Conservation (phyloP, 2,888 invertebrate genomes). For the Cenopis cana region DNA sequence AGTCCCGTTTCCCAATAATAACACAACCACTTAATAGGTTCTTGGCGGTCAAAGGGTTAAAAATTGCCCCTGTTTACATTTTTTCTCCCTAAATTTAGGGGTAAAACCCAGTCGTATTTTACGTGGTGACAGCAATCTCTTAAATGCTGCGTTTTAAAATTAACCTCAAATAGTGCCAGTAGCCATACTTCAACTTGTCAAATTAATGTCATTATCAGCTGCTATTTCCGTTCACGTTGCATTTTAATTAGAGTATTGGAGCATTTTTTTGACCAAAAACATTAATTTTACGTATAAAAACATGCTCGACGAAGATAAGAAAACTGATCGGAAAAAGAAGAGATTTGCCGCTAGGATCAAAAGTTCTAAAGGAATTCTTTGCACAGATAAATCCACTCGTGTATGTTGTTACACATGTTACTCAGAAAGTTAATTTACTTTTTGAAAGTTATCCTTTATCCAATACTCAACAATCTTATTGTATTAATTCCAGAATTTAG, state of each 20-base stretch:
- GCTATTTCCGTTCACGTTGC: background rate
- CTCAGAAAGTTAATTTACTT: conserved; percentile 2
- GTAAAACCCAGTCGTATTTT: no score
- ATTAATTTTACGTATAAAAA: background rate
- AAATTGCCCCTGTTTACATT: no score
- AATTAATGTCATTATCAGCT: background rate
- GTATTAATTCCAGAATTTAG: conserved; percentile 85
- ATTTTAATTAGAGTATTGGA: background rate
- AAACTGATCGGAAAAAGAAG: conserved; percentile 68
- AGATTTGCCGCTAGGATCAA: conserved; percentile 71
- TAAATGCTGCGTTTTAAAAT: background rate
- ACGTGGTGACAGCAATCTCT: no score
- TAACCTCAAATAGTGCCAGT: background rate
- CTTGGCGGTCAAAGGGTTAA: no score
- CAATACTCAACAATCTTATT: conserved; percentile 34
- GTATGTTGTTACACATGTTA: conserved; percentile 65
- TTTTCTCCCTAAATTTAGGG: no score
- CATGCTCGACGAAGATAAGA: conserved; percentile 66
- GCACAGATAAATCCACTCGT: conserved; percentile 58
- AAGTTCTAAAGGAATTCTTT: conserved; percentile 66
- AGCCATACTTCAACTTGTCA: background rate
- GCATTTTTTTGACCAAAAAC: conserved; percentile 2
- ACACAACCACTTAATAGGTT: no score
- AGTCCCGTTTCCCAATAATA: no score
- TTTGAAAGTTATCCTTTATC: conserved; percentile 1